Evolutionary conservation across 35 echinoderm and acorn worm genomes (phyloP), one percentile per base, ranked within the genome.

Genomic region (Diadema setosum): DNA sequence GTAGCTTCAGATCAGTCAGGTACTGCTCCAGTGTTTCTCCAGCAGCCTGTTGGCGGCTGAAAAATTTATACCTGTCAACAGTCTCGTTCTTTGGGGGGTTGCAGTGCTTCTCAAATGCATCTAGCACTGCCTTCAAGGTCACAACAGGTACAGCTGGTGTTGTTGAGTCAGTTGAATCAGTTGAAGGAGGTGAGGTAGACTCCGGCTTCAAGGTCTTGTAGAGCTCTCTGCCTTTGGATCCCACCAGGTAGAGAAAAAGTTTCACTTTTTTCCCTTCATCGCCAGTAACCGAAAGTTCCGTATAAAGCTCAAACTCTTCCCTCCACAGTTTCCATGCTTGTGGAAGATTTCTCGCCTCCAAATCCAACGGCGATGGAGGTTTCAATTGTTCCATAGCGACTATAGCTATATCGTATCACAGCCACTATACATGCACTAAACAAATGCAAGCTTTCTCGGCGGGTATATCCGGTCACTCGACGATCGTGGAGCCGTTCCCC

Each of bases 61-160:
- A 64, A 70, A 84, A 69, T 36, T 84, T 83, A 56, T 84, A 90
- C 14, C 56, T 34, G 30, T 90, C 88, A 33, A 39, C 78, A 5
- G 81, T 65, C 24, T 83, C 60, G 36, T 84, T 70, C 37, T 20
- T 39, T 65, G 45, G 64, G n/a, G 80, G 55, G 30, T 27, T 84
- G 48, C 81, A 84, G 81, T 90, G 67, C 2, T 63, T 50, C 57
- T 65, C 5, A 63, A 90, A 85, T 15, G 25, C 31, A 24, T 56
- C 30, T 34, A 81, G 29, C 17, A 88, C 75, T 43, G 82, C 87
- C 34, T 39, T 27, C 5, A 87, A 63, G 35, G 60, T 87, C n/a
- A n/a, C n/a, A n/a, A n/a, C n/a, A n/a, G n/a, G n/a, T n/a, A n/a
- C n/a, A n/a, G n/a, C n/a, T n/a, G n/a, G n/a, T n/a, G n/a, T n/a